phyloP scores from a whole-genome alignment of 2,797 vertebrate species.

The Poeciliopsis turneri region DNA sequence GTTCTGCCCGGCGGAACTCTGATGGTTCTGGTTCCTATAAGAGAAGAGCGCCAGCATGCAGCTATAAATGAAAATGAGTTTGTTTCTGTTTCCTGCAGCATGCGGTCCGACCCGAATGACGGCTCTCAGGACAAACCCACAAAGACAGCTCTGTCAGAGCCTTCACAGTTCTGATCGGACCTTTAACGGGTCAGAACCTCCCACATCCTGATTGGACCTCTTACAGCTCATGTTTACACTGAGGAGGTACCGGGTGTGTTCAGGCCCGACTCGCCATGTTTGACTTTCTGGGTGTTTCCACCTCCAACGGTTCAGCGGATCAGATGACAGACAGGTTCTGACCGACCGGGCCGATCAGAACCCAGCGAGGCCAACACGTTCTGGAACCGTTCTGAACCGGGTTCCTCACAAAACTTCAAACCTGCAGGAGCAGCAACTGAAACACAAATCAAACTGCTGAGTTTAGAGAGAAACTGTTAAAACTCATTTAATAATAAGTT shows the following conservation, averaged over 20 bases:
- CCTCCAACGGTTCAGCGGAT: background rate
- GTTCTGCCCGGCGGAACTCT: background rate
- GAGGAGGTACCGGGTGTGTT: background rate
- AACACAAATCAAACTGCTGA: no score
- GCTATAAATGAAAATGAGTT: conserved; percentile 5
- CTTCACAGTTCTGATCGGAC: background rate
- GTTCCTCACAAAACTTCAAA: no score
- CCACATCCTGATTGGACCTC: no score
- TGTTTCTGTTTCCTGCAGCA: conserved; percentile 4
- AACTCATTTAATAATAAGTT: no score
- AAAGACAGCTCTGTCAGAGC: background rate
- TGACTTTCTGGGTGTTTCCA: conserved; percentile 8
- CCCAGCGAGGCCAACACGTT: background rate
- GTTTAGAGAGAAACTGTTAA: no score
- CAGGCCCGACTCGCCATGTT: background rate
- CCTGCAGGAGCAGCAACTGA: no score
- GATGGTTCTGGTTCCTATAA: background rate
- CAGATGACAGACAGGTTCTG: background rate
- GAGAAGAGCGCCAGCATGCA: background rate
- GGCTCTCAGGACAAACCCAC: background rate
- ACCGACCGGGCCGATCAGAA: background rate
- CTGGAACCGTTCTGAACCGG: no score
- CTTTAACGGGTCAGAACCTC: background rate
- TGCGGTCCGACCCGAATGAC: background rate
- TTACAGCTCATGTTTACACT: background rate